Evolutionary conservation across 1,140 invertebrate genomes (phyloP).

Genomic region (Helicorthomorpha holstii): DNA sequence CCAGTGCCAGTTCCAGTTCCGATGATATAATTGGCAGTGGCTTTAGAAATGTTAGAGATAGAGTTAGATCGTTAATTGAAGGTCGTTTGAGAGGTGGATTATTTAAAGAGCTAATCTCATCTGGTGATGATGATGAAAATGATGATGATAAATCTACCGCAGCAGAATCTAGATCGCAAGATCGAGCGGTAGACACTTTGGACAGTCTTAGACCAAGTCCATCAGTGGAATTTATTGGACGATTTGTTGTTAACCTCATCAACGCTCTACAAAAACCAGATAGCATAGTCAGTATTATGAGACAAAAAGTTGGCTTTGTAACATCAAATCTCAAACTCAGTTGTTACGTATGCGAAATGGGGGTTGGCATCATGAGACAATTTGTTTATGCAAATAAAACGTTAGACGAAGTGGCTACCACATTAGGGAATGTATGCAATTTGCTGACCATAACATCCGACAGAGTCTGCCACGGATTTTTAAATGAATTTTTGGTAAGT

Average conservation of each 20-base stretch:
- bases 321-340: not conserved
- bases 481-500: constrained; percentile 1
- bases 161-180: not conserved
- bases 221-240: not conserved
- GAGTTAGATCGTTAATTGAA: not conserved
- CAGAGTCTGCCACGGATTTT: not conserved
- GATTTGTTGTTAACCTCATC: not conserved
- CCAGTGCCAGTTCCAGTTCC: not conserved
- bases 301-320: not conserved
- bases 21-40: not conserved
- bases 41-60: not conserved
- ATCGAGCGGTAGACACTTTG: not conserved
- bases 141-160: too few species aligned
- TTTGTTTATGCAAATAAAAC: not conserved
- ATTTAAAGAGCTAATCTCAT: not conserved
- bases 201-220: not conserved
- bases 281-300: not conserved
- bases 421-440: not conserved
- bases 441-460: not conserved
- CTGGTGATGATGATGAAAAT: too few species aligned
- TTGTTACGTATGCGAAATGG: not conserved
- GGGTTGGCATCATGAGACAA: not conserved
- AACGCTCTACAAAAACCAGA: constrained; percentile 2
- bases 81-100: not conserved
- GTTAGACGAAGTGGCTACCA: not conserved